Conservation (phyloP, 2,113 vertebrate species). For the Brachirus orientalis region DNA sequence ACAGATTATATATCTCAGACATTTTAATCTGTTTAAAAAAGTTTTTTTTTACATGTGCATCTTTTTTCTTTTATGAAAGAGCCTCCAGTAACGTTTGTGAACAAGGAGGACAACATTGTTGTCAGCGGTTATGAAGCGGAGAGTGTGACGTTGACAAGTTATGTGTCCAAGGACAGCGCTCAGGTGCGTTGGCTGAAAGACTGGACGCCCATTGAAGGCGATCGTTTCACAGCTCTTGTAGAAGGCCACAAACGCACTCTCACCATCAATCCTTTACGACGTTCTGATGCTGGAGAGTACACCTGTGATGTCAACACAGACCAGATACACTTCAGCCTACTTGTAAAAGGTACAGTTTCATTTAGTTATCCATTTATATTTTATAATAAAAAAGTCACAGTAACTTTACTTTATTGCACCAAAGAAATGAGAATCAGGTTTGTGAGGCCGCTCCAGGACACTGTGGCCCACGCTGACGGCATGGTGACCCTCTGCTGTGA, state of each 20-base stretch:
- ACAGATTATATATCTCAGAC: not conserved
- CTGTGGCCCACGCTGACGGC: conserved; percentile 81
- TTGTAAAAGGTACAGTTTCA: conserved; percentile 82
- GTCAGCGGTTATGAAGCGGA: conserved; percentile 83
- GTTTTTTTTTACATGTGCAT: not conserved
- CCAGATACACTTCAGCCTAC: conserved; percentile 83
- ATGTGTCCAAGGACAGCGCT: conserved; percentile 78
- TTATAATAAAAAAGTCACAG: not conserved
- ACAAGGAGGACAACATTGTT: conserved; percentile 82
- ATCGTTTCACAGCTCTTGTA: conserved; percentile 74
- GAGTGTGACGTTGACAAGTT: conserved; percentile 81
- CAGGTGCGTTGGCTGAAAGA: conserved; percentile 84
- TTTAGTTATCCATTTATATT: not conserved
- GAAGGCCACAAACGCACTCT: conserved; percentile 80
- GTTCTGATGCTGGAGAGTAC: conserved; percentile 85
- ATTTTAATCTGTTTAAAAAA: too few species aligned
- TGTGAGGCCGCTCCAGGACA: conserved; percentile 78
- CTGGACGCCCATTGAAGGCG: conserved; percentile 73
- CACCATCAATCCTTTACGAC: conserved; percentile 81
- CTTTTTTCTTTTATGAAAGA: conserved; percentile 59
- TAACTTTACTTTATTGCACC: conserved; percentile 12
- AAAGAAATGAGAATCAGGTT: conserved; percentile 88
- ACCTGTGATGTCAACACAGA: conserved; percentile 84
- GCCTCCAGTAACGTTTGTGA: conserved; percentile 78
- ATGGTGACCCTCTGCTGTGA: conserved; percentile 86